Evolutionary conservation across 2,888 invertebrate species (phyloP), one percentile per base, ranked within the genome.

Genomic region (Sesia apiformis): DNA sequence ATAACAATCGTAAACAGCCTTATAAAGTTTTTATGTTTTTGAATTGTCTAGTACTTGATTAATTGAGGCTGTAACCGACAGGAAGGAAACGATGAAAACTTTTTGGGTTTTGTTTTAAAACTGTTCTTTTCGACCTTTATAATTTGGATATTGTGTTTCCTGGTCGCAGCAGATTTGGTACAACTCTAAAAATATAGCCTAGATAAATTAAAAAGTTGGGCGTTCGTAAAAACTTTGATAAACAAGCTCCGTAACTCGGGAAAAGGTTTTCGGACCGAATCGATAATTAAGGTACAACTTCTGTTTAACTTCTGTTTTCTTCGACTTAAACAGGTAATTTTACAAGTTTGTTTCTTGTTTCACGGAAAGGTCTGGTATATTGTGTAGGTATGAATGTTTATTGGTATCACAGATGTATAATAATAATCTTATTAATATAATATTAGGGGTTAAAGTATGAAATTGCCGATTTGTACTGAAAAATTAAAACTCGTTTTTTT

Each of bases 111-210:
- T 78, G 77, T 78, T 81, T 75, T 71, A 67, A 76, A 79, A 75
- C 72, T 66, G 69, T 68, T 70, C 69, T 23, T 23, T 23, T 23
- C 23, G 23, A 23, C 70, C 69, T 76, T 78, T 74, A 74, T 77
- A 81, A 80, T 81, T 80, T 69, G 69, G 72, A 71, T 77, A 72
- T 75, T 74, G 70, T 76, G 72, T 83, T 79, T 72, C 71, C 69
- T 65, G 67, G 65, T 69, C 57, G 61, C 61, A 58, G 58, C 56
- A 56, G 65, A 63, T 61, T 57, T 61, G 60, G 62, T 63, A 65
- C 66, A 64, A 69, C 70, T 69, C 67, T 23, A 69, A 76, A 80
- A 81, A 78, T 81, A 78, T 77, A 72, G 67, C 66, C 69, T 76
- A 76, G 75, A 81, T 73, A 77, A 81, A 77, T 77, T 74, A 66